Base-by-base conservation (phyloP, 2,797 vertebrate species). In the Setipinna tenuifilis region DNA sequence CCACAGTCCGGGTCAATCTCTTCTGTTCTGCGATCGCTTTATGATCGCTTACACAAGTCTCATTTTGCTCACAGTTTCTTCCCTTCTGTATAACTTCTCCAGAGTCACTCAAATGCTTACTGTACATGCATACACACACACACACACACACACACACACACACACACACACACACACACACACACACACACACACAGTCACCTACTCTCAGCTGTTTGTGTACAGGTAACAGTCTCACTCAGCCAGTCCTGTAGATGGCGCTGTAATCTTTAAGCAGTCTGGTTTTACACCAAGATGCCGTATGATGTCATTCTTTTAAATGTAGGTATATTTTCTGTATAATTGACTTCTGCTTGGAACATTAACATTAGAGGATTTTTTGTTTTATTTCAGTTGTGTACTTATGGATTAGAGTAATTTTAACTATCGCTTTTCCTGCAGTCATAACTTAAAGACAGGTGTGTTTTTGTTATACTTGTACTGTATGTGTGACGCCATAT, bases 231-330 rank as follows among this genome's bases (percentile, higher is more conserved):
- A 78, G 31, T 78, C 41, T 44, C 35, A 44, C 35, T 19, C 71
- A 78, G 17, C 71, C 35, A 19, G 31, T 19, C 17, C 2, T 78
- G 46, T 82, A 81, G 82, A 57, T 85, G 84, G 35, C 84, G 83
- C 87, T 85, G 81, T 86, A 65, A 83, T 86, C 78, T 82, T 61
- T 82, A 75, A 71, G 82, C 86, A 85, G 62, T 35, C 31, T 78
- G 19, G 71, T 78, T 17, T 35, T 6, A 71, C 23, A 14, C 9
- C 65, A 71, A 75, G 68, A 35, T 78, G 71, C 35, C 31, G 31
- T 35, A 21, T 44, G 71, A 75, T 75, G 68, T 35, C 35, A 78
- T 41, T 78, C 71, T 44, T 75, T 44, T 6, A 54, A 78, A 31
- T 78, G 71, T 44, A 78, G 71, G 35, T 78, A 75, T 75, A 35